Evolutionary conservation across 2,797 vertebrate species (phyloP).

Genomic region (Kryptopterus vitreolus): DNA sequence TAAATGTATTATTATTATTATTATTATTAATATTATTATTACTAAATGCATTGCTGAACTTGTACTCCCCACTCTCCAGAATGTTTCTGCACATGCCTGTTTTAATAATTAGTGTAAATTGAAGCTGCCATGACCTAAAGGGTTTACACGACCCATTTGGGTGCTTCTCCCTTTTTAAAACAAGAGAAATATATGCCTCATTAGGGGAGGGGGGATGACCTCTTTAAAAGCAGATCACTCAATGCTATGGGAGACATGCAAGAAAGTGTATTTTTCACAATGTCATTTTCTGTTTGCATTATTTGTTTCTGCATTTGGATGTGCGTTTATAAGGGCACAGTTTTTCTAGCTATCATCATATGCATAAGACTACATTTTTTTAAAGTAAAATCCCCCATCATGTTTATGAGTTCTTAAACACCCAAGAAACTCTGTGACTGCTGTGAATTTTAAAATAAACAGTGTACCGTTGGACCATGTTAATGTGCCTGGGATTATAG

Average conservation of each 20-base stretch:
- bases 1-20: background rate
- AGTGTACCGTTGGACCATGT: constrained; percentile 12
- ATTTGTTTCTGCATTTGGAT: background rate
- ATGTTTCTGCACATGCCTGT: background rate
- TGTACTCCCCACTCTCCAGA: background rate
- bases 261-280: background rate
- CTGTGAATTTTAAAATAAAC: constrained; percentile 7
- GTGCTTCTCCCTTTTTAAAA: background rate
- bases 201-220: background rate
- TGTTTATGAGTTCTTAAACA: constrained; percentile 8
- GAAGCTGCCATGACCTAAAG: background rate
- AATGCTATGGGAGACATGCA: background rate
- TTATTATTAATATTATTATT: constrained; percentile 16
- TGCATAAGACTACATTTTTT: too few relatives aligned
- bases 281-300: constrained; percentile 7
- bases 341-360: too few relatives aligned
- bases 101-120: constrained; percentile 3
- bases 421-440: constrained; percentile 7
- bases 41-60: background rate
- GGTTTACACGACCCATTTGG: background rate
- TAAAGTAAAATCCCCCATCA: background rate
- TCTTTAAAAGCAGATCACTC: constrained; percentile 6
- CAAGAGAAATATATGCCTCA: background rate
- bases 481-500: background rate
- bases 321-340: background rate